Conservation (phyloP, 2,797 vertebrate species). For the Typhlichthys subterraneus region DNA sequence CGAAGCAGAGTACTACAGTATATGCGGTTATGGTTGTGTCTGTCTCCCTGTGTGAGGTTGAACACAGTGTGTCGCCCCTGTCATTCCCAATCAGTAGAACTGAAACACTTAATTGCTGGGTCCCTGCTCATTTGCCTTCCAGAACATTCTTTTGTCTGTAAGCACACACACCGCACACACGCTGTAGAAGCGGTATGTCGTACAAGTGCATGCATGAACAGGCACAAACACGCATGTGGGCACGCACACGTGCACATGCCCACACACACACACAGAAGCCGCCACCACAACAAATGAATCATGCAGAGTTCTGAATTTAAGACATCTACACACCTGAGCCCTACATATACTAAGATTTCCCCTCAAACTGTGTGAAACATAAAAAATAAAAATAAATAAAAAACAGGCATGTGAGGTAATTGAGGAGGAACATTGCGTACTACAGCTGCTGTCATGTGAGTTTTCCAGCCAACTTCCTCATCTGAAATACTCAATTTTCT, state of each 20-base stretch:
- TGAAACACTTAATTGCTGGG: slow-evolving; percentile 77
- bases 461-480: slow-evolving; percentile 63
- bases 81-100: slow-evolving; percentile 80
- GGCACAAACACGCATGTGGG: neutral
- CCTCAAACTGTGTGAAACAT: neutral
- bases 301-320: too few species aligned
- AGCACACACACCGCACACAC: slow-evolving; percentile 46
- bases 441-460: slow-evolving; percentile 54
- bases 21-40: slow-evolving; percentile 30
- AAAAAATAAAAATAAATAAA: slow-evolving; percentile 19
- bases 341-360: neutral
- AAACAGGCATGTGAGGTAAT: slow-evolving; percentile 42
- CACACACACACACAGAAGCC: too few species aligned
- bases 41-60: slow-evolving; percentile 33
- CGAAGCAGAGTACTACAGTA: slow-evolving; percentile 64
- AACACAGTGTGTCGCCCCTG: slow-evolving; percentile 68
- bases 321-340: too few species aligned
- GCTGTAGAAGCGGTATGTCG: neutral
- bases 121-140: slow-evolving; percentile 73
- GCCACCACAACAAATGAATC: too few species aligned
- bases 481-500: slow-evolving; percentile 33
- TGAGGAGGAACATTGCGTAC: slow-evolving; percentile 61
- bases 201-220: slow-evolving; percentile 17
- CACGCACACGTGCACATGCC: neutral
- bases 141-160: slow-evolving; percentile 74